These are phyloP conservation scores for Caenorhabditis afra DNA, from an alignment of 2,888 invertebrate genomes.

Conservation along the genomic window DNA sequence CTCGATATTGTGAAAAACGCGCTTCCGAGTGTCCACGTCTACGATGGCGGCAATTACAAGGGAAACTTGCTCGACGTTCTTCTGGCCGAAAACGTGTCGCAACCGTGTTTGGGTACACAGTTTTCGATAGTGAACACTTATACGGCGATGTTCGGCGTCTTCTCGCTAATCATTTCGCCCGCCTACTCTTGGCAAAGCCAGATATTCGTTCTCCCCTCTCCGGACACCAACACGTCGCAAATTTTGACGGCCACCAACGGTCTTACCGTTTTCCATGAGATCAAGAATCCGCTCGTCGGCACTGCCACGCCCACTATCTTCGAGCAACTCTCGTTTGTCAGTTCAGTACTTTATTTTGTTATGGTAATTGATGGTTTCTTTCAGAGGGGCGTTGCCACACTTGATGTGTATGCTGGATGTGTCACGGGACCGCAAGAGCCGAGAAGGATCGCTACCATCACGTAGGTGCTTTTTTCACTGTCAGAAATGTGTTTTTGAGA, in stretches of 20 bases:
- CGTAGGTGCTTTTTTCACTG: constrained; percentile 11
- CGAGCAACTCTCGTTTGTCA: constrained; percentile 15
- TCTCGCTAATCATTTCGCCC: constrained; percentile 6
- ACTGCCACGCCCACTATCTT: neutral
- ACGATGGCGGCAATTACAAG: constrained; percentile 29
- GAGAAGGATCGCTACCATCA: constrained; percentile 26
- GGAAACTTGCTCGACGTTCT: constrained; percentile 29
- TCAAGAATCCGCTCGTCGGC: neutral
- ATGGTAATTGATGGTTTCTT: neutral
- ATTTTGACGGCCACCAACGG: constrained; percentile 30
- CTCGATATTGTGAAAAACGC: neutral
- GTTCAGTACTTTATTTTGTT: neutral
- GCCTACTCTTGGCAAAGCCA: neutral
- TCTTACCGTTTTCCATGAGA: constrained; percentile 20
- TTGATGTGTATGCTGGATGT: constrained; percentile 37
- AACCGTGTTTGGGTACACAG: constrained; percentile 14
- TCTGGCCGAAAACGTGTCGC: neutral
- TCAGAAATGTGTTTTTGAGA: no score
- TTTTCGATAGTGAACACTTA: constrained; percentile 23
- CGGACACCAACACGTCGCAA: neutral
- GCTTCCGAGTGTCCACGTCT: constrained; percentile 4
- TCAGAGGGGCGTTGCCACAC: constrained; percentile 30
- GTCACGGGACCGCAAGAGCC: constrained; percentile 1
- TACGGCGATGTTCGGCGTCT: neutral
- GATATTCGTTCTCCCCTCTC: neutral